A percentile compares a stretch with the other conserved stretches of the same genome.
Evolutionary conservation across 2,888 invertebrate genomes (phyloP).

Genomic region (Tipula helvola): DNA sequence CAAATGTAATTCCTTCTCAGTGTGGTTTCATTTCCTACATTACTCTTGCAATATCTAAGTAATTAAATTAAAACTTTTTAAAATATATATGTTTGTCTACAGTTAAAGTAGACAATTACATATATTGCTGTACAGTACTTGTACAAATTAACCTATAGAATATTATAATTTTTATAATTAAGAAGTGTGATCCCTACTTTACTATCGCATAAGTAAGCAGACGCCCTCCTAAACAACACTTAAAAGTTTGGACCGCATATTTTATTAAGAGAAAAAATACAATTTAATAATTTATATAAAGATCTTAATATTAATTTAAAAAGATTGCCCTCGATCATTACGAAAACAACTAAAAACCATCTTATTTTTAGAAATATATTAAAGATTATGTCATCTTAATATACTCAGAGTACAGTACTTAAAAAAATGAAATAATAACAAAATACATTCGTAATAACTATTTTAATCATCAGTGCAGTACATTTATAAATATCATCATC

Average conservation of each 20-base stretch:
- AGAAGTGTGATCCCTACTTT: neutral
- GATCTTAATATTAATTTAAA: neutral
- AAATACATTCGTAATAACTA: neutral
- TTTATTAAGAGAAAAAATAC: neutral
- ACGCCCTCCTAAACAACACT: neutral
- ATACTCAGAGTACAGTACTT: neutral
- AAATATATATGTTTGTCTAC: neutral
- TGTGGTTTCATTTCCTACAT: too few species aligned
- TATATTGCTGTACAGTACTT: too few species aligned
- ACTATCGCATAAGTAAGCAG: neutral
- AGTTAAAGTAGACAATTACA: neutral
- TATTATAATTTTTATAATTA: neutral
- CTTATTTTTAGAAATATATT: neutral
- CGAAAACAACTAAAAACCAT: neutral
- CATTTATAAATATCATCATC: neutral
- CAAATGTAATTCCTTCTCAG: too few species aligned
- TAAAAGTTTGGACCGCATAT: neutral
- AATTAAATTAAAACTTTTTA: neutral
- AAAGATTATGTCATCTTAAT: neutral
- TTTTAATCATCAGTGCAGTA: neutral
- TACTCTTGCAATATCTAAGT: neutral
- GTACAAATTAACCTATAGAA: neutral
- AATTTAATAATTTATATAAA: neutral
- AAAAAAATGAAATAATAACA: neutral
- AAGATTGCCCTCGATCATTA: neutral